phyloP scores from a whole-genome alignment of 2,113 vertebrate species.

The Rana temporaria region DNA sequence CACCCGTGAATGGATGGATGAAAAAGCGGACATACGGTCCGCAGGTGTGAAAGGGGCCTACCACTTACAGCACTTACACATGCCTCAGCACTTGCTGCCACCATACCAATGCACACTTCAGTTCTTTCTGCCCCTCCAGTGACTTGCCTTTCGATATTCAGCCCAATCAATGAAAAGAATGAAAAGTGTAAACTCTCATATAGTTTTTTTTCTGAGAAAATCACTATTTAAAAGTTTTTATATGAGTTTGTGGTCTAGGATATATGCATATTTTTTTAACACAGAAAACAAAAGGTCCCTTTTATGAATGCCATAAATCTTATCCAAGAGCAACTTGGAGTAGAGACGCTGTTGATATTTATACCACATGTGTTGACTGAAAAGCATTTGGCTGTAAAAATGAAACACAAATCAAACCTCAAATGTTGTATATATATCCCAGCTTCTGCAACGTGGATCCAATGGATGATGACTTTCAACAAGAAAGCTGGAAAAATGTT shows the following conservation, averaged over 20 bases:
- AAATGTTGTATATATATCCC: constrained; percentile 61
- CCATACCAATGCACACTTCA: no score
- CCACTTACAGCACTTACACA: no score
- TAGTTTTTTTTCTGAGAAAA: constrained; percentile 3
- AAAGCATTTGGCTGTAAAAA: constrained; percentile 62
- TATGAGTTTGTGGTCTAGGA: constrained; percentile 59
- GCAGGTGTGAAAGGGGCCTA: no score
- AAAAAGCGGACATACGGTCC: no score
- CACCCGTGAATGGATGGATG: no score
- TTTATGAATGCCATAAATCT: constrained; percentile 66
- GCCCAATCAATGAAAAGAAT: no score
- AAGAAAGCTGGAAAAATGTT: constrained; percentile 61
- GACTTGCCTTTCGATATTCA: no score
- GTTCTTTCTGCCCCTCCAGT: no score
- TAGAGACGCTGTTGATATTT: constrained; percentile 62
- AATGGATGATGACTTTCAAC: constrained; percentile 59
- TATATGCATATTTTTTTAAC: constrained; percentile 55
- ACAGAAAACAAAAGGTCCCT: constrained; percentile 62
- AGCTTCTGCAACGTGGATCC: constrained; percentile 51
- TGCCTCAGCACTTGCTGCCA: no score
- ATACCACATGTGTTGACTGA: constrained; percentile 64
- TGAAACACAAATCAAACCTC: constrained; percentile 61
- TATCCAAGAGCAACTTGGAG: constrained; percentile 62
- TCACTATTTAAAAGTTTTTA: constrained; percentile 56
- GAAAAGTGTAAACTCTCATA: no score